Evolutionary conservation across 2,113 vertebrate genomes (phyloP).

Genomic region (Strix uralensis): DNA sequence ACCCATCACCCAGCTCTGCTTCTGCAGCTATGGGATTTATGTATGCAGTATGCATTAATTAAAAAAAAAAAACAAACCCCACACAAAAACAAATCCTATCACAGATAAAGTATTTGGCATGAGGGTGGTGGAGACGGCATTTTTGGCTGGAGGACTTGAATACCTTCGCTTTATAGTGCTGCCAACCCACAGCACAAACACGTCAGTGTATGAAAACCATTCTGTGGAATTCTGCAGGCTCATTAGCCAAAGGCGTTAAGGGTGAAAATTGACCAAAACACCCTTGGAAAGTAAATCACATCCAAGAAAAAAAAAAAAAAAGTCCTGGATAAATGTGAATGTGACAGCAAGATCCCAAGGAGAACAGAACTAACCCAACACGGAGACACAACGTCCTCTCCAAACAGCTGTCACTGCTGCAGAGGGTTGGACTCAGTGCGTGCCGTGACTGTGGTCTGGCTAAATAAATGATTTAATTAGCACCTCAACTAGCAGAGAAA

Average conservation of each 20-base stretch:
- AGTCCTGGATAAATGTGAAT: neutral
- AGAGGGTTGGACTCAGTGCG: neutral
- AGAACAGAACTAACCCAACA: neutral
- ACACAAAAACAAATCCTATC: neutral
- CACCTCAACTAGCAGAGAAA: neutral
- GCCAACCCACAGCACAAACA: neutral
- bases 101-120: slow-evolving; percentile 5
- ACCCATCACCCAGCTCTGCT: neutral
- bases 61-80: neutral
- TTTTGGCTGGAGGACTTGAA: slow-evolving; percentile 15
- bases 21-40: neutral
- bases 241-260: neutral
- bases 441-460: neutral
- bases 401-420: neutral
- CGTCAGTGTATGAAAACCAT: neutral
- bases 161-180: slow-evolving; percentile 4
- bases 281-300: neutral
- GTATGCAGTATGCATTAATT: neutral
- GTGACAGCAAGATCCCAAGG: neutral
- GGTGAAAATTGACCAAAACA: slow-evolving; percentile 25
- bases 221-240: neutral
- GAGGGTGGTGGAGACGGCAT: neutral
- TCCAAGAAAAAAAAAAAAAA: neutral
- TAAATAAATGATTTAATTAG: neutral
- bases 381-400: neutral